A percentile compares a stretch with the other conserved stretches of the same genome.
These are phyloP conservation scores for Dryobota labecula DNA, from an alignment of 2,888 invertebrate species.

Conservation along the genomic window DNA sequence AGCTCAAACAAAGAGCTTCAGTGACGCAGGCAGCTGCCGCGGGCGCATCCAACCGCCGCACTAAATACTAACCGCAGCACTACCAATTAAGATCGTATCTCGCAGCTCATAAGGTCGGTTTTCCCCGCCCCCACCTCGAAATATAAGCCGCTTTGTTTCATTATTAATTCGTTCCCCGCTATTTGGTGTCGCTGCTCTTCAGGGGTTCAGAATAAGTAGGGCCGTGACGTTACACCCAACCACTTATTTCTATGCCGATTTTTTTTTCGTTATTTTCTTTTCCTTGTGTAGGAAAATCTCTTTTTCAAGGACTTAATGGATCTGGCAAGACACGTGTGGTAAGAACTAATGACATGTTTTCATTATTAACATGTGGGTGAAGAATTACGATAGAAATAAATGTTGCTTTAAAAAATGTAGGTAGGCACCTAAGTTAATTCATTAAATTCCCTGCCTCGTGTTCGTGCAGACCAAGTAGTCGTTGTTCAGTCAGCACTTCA, in stretches of 20 bases:
- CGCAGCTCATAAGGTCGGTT: slow-evolving; percentile 79
- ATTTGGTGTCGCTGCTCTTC: slow-evolving; percentile 88
- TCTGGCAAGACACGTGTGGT: slow-evolving; percentile 17
- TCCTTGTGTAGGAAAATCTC: slow-evolving; percentile 54
- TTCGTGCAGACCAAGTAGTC: not conserved
- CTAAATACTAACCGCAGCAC: slow-evolving; percentile 79
- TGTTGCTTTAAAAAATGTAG: not conserved
- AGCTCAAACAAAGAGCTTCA: slow-evolving; percentile 89
- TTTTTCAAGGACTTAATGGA: slow-evolving; percentile 51
- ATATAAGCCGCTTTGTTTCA: slow-evolving; percentile 86
- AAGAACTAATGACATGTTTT: slow-evolving; percentile 5
- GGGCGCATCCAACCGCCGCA: slow-evolving; percentile 78
- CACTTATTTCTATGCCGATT: slow-evolving; percentile 75
- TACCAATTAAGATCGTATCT: slow-evolving; percentile 87
- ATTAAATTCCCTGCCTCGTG: not conserved
- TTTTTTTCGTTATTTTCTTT: slow-evolving; percentile 69
- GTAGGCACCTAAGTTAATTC: not conserved
- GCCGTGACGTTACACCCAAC: slow-evolving; percentile 78
- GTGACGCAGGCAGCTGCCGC: slow-evolving; percentile 84
- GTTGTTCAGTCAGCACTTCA: not conserved
- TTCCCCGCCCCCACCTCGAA: slow-evolving; percentile 70
- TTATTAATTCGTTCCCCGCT: slow-evolving; percentile 87
- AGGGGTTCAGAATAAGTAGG: slow-evolving; percentile 82
- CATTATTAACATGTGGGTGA: not conserved
- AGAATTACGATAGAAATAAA: not conserved